Evolutionary conservation across 2,888 invertebrate genomes (phyloP).

Genomic region (Drosophila kambysellisi): DNA sequence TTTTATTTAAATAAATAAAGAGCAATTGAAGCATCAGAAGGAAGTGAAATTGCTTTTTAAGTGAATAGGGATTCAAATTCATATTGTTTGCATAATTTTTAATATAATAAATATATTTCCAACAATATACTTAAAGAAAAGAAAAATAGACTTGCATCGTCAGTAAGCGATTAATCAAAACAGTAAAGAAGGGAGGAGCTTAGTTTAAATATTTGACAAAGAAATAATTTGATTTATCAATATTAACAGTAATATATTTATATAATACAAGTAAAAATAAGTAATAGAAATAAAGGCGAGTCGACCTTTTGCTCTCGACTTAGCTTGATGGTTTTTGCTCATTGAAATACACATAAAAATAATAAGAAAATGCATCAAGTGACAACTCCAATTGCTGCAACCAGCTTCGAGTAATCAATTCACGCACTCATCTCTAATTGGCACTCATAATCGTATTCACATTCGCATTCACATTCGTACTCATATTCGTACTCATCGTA

Average conservation of each 20-base stretch:
- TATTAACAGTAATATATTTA: not conserved
- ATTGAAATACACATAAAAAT: not conserved
- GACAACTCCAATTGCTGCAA: not conserved
- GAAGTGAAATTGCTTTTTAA: too few relatives aligned
- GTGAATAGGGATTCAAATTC: too few relatives aligned
- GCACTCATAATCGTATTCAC: slow-evolving; percentile 14
- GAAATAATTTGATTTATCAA: not conserved
- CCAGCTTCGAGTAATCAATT: not conserved
- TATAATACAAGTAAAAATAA: not conserved
- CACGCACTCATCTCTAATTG: slow-evolving; percentile 26
- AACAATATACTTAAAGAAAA: not conserved
- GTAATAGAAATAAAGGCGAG: not conserved
- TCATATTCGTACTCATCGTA: slow-evolving; percentile 13
- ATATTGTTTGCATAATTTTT: not conserved
- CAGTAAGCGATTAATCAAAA: too few relatives aligned
- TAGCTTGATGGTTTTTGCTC: not conserved
- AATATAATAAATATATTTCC: not conserved
- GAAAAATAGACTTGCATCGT: not conserved
- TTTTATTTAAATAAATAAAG: not conserved
- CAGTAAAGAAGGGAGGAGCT: too few relatives aligned
- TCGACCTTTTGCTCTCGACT: not conserved
- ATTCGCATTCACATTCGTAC: slow-evolving; percentile 1
- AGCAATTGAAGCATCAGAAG: not conserved
- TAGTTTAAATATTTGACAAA: not conserved
- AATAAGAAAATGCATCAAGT: not conserved